Base-by-base conservation (phyloP, 2,888 invertebrate genomes). In the Drosophila niveifrons region DNA sequence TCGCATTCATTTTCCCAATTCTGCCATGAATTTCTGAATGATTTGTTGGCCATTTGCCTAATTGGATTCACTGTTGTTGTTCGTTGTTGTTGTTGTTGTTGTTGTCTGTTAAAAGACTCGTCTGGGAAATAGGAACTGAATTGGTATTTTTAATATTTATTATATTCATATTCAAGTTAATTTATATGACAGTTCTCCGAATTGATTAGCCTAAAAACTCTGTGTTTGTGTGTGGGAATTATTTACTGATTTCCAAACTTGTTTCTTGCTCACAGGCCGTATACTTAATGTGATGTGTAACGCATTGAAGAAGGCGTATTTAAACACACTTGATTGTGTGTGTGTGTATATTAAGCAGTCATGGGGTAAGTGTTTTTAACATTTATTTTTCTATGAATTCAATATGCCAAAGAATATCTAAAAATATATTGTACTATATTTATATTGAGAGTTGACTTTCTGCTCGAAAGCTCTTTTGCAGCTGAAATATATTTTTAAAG, bases 1-100 rank as follows among this genome's bases (percentile, higher is more conserved):
- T 23, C 6, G 23, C 23, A 36, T 11, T 11, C 18, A 11, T 51
- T 51, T 18, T 13, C 8, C 41, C 39, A 41, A 41, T 15, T 41
- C 8, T 15, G 6, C 10, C 56, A 43, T 72, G 72, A 57, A 76
- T 67, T 62, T 77, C 59, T 41, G 9, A 68, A 69, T 73, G 78
- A 77, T 75, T 77, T 75, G 68, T 75, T 57, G 39, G 18, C 46
- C 52, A 56, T 77, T 55, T 53, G 6, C 4, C 46, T 73, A 75
- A 75, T 75, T 75, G 59, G 59, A 47, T 59, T 48, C 11, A 17
- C 31, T 41, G 15, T 51, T 51, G 34, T 18, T 34, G 36, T 41
- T 13, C n/a, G 36, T n/a, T 36, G n/a, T n/a, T n/a, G 2, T 34
- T 34, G 34, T 10, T 43, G 8, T 18, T 51, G 34, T 18, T 18